Evolutionary conservation across 2,888 invertebrate species (phyloP).

Genomic region (Chydorus sphaericus): DNA sequence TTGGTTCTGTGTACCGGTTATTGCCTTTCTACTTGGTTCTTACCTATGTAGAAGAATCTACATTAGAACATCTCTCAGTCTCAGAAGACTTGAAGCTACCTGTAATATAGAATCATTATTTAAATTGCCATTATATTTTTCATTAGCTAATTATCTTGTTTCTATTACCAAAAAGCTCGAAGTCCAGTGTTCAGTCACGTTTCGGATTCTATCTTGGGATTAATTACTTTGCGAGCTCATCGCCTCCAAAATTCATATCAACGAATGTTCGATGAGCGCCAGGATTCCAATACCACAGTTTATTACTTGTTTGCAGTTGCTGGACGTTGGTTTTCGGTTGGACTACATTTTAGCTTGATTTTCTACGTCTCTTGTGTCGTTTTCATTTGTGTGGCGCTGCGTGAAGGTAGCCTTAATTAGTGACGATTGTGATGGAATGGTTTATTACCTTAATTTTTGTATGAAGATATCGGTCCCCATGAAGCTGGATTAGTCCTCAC

Average conservation of each 20-base stretch:
- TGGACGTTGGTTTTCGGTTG: conserved; percentile 84
- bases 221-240: conserved; percentile 82
- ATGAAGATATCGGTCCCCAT: conserved; percentile 21
- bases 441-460: neutral
- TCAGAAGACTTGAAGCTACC: too few species aligned
- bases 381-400: conserved; percentile 61
- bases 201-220: conserved; percentile 72
- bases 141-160: neutral
- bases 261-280: conserved; percentile 53
- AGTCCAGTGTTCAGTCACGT: conserved; percentile 93
- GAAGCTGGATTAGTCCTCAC: conserved; percentile 25
- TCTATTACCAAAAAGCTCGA: too few species aligned
- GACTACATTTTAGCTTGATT: conserved; percentile 77
- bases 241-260: conserved; percentile 61
- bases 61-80: too few species aligned
- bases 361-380: conserved; percentile 74
- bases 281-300: conserved; percentile 68
- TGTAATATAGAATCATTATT: too few species aligned
- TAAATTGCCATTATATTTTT: too few species aligned
- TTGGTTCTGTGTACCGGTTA: too few species aligned
- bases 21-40: too few species aligned
- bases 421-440: neutral
- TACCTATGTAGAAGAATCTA: too few species aligned
- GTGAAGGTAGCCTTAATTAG: conserved; percentile 27
- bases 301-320: conserved; percentile 82